Conservation (phyloP, 2,888 invertebrate species). For the Lepeophtheirus nordmannii region DNA sequence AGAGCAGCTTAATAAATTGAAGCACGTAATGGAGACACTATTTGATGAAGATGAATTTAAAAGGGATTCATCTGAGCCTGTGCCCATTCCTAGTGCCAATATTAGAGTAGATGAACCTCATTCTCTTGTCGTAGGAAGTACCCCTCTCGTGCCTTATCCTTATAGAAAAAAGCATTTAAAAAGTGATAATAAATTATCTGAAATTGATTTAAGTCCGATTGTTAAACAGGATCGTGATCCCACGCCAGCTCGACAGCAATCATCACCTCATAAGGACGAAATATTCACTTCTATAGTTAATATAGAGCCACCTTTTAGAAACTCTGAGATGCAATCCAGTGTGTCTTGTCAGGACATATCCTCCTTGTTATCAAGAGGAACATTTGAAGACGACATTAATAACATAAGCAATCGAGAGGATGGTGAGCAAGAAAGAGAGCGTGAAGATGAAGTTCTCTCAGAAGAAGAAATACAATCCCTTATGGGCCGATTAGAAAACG, state of each 20-base stretch:
- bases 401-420: background rate
- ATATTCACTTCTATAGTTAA: background rate
- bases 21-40: background rate
- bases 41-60: background rate
- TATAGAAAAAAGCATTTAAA: background rate
- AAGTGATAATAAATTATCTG: background rate
- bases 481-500: constrained; percentile 1
- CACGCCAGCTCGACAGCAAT: too few relatives aligned
- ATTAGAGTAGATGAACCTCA: background rate
- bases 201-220: background rate
- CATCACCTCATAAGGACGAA: background rate
- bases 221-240: background rate
- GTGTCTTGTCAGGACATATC: background rate
- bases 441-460: background rate
- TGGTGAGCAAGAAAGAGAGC: background rate
- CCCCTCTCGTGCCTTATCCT: background rate
- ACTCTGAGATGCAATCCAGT: background rate
- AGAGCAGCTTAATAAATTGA: constrained; percentile 8
- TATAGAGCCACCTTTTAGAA: background rate
- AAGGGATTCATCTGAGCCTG: background rate
- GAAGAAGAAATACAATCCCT: background rate
- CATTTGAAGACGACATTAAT: background rate
- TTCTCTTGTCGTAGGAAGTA: background rate
- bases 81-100: background rate
- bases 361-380: background rate